Evolutionary conservation across 2,113 vertebrate genomes (phyloP).

Genomic region (Heterochromis multidens): DNA sequence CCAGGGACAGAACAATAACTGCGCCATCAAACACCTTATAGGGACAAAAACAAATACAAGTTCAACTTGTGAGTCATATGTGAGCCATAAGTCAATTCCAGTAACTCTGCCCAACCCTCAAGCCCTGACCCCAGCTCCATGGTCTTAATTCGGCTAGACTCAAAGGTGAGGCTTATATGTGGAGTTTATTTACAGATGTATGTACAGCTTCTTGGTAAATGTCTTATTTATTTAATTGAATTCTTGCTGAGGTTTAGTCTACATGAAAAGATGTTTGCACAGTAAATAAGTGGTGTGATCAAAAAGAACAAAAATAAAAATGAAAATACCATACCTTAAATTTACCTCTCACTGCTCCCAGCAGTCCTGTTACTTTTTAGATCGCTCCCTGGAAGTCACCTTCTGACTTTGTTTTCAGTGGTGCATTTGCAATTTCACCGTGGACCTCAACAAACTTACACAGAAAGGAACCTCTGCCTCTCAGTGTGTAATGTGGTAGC

Average conservation of each 20-base stretch:
- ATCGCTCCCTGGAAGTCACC: neutral
- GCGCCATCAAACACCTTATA: slow-evolving; percentile 95
- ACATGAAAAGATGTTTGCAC: neutral
- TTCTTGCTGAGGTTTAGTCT: neutral
- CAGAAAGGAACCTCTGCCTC: neutral
- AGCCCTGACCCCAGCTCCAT: neutral
- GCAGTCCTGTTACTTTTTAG: neutral
- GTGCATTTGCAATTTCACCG: neutral
- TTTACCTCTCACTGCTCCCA: neutral
- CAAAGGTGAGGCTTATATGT: neutral
- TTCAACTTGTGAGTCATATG: neutral
- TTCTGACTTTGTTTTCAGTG: neutral
- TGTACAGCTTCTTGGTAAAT: neutral
- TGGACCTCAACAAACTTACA: neutral
- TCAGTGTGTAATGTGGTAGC: neutral
- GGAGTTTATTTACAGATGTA: neutral
- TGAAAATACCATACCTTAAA: neutral
- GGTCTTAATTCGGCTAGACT: neutral
- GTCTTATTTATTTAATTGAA: neutral
- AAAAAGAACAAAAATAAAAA: neutral
- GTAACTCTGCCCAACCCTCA: neutral
- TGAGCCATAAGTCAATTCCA: neutral
- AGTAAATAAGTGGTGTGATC: too few relatives aligned
- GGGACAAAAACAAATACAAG: neutral
- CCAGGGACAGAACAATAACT: slow-evolving; percentile 94